These are phyloP conservation scores for Drosophila neotestacea DNA, from an alignment of 2,888 invertebrate species.

Conservation along the genomic window DNA sequence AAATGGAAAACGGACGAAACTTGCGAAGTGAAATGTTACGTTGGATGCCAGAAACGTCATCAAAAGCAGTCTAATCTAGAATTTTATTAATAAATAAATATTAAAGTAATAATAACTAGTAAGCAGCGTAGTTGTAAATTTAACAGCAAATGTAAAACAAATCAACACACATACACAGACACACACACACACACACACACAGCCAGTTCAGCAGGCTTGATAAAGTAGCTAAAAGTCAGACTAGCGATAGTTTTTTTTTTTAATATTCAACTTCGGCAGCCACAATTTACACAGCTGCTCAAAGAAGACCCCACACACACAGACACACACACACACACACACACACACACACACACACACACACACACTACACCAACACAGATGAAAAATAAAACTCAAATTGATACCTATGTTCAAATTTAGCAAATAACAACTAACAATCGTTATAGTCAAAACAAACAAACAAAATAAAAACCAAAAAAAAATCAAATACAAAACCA, in stretches of 20 bases:
- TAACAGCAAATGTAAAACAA: slow-evolving; percentile 70
- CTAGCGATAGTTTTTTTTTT: slow-evolving; percentile 52
- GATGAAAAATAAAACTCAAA: slow-evolving; percentile 59
- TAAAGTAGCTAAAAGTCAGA: slow-evolving; percentile 47
- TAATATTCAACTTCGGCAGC: slow-evolving; percentile 47
- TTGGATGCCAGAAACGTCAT: slow-evolving; percentile 86
- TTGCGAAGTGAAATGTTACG: slow-evolving; percentile 86
- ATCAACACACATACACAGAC: slow-evolving; percentile 42
- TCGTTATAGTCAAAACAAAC: slow-evolving; percentile 63
- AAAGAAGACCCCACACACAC: slow-evolving; percentile 39
- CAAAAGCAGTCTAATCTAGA: slow-evolving; percentile 85
- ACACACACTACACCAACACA: slow-evolving; percentile 26
- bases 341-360: slow-evolving; percentile 18
- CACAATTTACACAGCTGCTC: slow-evolving; percentile 55
- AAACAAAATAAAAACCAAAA: slow-evolving; percentile 22
- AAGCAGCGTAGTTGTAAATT: slow-evolving; percentile 77
- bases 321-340: slow-evolving; percentile 27
- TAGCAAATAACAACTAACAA: slow-evolving; percentile 73
- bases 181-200: slow-evolving; percentile 36
- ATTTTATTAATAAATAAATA: slow-evolving; percentile 75
- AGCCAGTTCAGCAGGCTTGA: slow-evolving; percentile 61
- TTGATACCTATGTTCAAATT: slow-evolving; percentile 81
- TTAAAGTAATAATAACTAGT: slow-evolving; percentile 67
- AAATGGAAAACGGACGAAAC: slow-evolving; percentile 85
- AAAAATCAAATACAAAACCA: slow-evolving; percentile 26